Base-by-base conservation (phyloP, 1,140 invertebrate species). In the Thereuonema tuberculata region DNA sequence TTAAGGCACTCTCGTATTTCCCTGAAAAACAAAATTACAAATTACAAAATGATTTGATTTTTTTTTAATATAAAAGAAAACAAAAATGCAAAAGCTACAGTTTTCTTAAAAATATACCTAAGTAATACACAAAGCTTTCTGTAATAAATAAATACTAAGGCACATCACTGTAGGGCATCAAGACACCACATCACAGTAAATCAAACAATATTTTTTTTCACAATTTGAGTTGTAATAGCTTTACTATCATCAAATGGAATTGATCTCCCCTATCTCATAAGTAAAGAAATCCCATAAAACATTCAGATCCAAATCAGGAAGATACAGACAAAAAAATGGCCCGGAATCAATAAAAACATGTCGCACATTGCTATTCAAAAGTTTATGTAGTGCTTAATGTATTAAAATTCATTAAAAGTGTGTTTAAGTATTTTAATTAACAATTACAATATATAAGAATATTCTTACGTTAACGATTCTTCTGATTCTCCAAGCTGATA, bases 1-100 rank as follows among this genome's bases (percentile, higher is more conserved):
- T 96, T 97, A 12, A 99, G 79, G 74, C 97, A 99, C 74, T 99
- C 94, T 24, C 96, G 81, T 64, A 98, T 87, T 77, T 96, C 89
- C 72, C 86, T 84, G 65, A 28, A 77, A 74, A 67, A 64, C 47
- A 65, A 61, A 68, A 59, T 61, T 14, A 17, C 9, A 2, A 26
- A 58, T n/a, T n/a, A 29, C 12, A n/a, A n/a, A 15, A 9, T 21
- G 3, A 24, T 29, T 17, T 21, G 23, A 5, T 60, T 43, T 9
- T 43, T 43, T 43, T 12, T 9, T 43, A 9, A 43, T 9, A 12
- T 43, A 12, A 12, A 43, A 43, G n/a, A 12, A 43, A 12, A 43
- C 37, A 43, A 12, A 12, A 43, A 43, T 9, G 37, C 9, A 43
- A 43, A 12, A n/a, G 9, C 9, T 43, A 43, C 37, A 43, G 9